Percentiles rank a stretch among this genome's conserved stretches.
Evolutionary conservation across 2,888 invertebrate species (phyloP).

Genomic region (Melangyna quadrimaculata): DNA sequence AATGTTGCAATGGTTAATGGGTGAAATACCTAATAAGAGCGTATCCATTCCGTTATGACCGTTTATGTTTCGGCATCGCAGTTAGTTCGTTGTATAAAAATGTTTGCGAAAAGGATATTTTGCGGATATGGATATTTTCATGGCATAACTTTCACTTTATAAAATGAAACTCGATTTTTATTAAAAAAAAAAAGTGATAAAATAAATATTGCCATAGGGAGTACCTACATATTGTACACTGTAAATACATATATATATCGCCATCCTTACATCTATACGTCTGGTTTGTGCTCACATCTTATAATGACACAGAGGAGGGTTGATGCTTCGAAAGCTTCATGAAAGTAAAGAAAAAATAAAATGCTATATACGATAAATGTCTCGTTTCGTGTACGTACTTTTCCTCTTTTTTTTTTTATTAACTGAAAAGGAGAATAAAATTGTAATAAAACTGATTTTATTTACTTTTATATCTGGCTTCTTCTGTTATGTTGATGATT

Average conservation of each 20-base stretch:
- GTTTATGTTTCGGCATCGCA: not conserved
- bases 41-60: not conserved
- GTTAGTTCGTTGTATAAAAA: not conserved
- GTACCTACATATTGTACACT: no score
- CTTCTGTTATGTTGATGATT: conserved; percentile 29
- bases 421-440: conserved; percentile 60
- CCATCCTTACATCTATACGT: conserved; percentile 34
- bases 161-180: conserved; percentile 67
- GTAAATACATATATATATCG: no score
- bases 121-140: conserved; percentile 19
- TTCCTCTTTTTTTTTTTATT: conserved; percentile 38
- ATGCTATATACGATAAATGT: not conserved
- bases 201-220: conserved; percentile 64
- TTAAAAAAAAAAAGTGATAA: conserved; percentile 58
- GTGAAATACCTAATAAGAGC: conserved; percentile 40
- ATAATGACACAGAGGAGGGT: conserved; percentile 14
- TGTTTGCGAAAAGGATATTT: conserved; percentile 18
- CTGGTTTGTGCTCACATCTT: not conserved
- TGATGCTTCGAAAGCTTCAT: not conserved
- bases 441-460: conserved; percentile 64
- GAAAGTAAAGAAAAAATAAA: not conserved
- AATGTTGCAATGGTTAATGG: conserved; percentile 53
- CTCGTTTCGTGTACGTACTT: conserved; percentile 53
- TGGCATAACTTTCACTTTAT: conserved; percentile 60
- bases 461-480: conserved; percentile 43